Conservation (phyloP, 1,140 invertebrate species). For the Dinoponera quadriceps region DNA sequence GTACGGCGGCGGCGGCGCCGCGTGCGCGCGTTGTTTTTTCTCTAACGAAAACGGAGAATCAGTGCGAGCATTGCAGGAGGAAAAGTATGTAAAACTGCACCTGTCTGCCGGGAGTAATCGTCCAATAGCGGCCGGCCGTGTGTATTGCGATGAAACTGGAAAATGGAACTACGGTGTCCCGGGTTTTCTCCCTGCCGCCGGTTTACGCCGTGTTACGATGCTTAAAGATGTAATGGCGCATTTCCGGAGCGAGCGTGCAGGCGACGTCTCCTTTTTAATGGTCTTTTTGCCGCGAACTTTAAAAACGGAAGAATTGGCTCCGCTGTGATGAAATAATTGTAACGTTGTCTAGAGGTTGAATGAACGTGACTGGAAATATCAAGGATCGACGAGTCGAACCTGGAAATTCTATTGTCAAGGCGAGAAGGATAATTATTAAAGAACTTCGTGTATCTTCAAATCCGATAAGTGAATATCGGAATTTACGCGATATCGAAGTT, state of each 20-base stretch:
- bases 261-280: not conserved
- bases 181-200: not conserved
- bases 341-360: not conserved
- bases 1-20: not conserved
- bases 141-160: slow-evolving; percentile 21
- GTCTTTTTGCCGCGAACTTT: not conserved
- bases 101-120: not conserved
- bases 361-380: not conserved
- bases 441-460: not conserved
- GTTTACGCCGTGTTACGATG: not conserved
- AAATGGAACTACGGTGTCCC: not conserved
- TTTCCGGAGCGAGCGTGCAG: not conserved
- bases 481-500: not conserved
- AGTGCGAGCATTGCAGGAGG: not conserved
- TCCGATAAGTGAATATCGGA: not conserved
- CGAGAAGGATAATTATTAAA: not conserved
- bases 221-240: slow-evolving; percentile 14
- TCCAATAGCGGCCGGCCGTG: not conserved
- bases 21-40: slow-evolving; percentile 17
- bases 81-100: slow-evolving; percentile 13
- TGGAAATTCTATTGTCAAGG: slow-evolving; percentile 6
- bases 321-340: not conserved
- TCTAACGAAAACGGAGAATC: slow-evolving; percentile 45
- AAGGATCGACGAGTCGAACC: not conserved
- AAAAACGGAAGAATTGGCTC: not conserved